These are phyloP conservation scores for Diaprepes abbreviatus DNA, from an alignment of 2,888 invertebrate genomes.

Conservation along the genomic window DNA sequence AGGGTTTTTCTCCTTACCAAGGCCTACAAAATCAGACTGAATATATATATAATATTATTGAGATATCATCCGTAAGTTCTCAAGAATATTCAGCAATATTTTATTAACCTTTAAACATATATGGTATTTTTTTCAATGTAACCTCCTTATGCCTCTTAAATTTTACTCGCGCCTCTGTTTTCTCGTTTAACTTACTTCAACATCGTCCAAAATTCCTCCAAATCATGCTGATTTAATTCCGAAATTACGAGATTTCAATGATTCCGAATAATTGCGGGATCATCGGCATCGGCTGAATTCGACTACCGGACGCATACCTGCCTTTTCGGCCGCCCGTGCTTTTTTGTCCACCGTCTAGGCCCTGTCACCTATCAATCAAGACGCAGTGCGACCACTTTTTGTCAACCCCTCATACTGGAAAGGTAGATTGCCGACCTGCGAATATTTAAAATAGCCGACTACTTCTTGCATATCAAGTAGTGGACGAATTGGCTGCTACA, in stretches of 20 bases:
- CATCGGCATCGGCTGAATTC: slow-evolving; percentile 38
- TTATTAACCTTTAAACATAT: no score
- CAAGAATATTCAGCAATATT: no score
- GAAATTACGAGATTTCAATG: slow-evolving; percentile 47
- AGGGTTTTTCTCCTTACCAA: no score
- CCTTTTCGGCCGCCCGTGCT: slow-evolving; percentile 44
- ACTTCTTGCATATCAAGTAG: slow-evolving; percentile 60
- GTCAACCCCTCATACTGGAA: slow-evolving; percentile 67
- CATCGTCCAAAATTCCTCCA: slow-evolving; percentile 46
- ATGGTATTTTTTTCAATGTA: no score
- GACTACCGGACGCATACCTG: slow-evolving; percentile 34
- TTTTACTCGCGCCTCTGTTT: slow-evolving; percentile 13
- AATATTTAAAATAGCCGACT: slow-evolving; percentile 66
- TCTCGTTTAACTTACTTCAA: slow-evolving; percentile 26
- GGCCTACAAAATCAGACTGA: no score
- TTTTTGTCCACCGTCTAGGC: slow-evolving; percentile 67
- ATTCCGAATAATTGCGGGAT: slow-evolving; percentile 48
- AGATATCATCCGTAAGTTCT: no score
- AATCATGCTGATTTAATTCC: slow-evolving; percentile 44
- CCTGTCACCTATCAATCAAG: slow-evolving; percentile 69
- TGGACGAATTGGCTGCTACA: slow-evolving; percentile 12
- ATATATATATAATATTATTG: no score
- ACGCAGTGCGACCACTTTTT: slow-evolving; percentile 68
- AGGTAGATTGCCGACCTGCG: slow-evolving; percentile 59
- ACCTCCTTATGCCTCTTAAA: no score